A percentile compares a stretch with the other conserved stretches of the same genome.
These are phyloP conservation scores for Rhorus exstirpatorius DNA, from an alignment of 2,888 invertebrate species.

Conservation along the genomic window DNA sequence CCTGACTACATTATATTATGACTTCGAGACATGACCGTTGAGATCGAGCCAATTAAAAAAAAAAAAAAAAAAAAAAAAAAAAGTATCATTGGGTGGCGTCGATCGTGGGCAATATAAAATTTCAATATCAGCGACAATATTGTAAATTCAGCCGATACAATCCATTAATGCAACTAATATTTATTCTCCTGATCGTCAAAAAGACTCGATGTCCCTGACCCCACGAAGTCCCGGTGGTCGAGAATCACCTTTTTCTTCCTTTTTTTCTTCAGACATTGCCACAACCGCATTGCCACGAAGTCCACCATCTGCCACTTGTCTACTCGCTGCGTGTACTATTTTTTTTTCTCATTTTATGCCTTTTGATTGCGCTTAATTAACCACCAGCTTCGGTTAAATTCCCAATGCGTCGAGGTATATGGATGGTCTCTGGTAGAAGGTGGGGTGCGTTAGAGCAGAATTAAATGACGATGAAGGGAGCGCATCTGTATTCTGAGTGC, in stretches of 20 bases:
- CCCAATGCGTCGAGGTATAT: slow-evolving; percentile 4
- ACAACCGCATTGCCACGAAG: slow-evolving; percentile 46
- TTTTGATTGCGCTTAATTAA: slow-evolving; percentile 62
- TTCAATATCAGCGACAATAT: background rate
- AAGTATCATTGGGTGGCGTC: background rate
- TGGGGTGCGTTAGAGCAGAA: slow-evolving; percentile 10
- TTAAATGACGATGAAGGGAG: slow-evolving; percentile 10
- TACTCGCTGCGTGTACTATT: slow-evolving; percentile 12
- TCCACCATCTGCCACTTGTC: slow-evolving; percentile 56
- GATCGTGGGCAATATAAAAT: background rate
- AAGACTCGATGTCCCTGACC: background rate
- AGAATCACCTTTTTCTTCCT: slow-evolving; percentile 23
- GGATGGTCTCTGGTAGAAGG: slow-evolving; percentile 23
- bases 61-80: background rate
- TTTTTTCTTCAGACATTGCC: slow-evolving; percentile 14
- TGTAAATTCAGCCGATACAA: background rate
- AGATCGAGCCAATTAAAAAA: background rate
- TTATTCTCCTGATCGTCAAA: slow-evolving; percentile 5
- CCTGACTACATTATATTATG: slow-evolving; percentile 32
- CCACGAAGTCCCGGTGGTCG: background rate
- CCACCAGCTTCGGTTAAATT: slow-evolving; percentile 48
- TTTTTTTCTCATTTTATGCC: slow-evolving; percentile 36
- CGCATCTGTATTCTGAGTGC: background rate
- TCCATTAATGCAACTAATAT: background rate
- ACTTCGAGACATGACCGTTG: slow-evolving; percentile 1